Base-by-base conservation (phyloP, 2,113 vertebrate species). In the Leptodactylus fuscus region DNA sequence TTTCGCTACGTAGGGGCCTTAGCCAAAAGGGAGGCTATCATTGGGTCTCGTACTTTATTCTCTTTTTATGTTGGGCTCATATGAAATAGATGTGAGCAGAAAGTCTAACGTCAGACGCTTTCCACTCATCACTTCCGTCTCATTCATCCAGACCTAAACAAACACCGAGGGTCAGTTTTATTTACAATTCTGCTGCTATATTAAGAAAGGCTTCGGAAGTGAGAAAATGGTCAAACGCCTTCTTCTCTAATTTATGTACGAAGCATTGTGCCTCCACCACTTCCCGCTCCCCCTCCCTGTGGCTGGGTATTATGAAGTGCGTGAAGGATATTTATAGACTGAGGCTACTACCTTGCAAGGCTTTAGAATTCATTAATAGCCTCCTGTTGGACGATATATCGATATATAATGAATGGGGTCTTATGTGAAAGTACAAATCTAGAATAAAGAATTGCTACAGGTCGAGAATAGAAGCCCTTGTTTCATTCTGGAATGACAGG, bases 151-250 rank as follows among this genome's bases (percentile, higher is more conserved):
- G 51, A 16, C 16, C 32, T 38, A 41, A 58, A n/a, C 34, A 41
- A 38, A 53, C 49, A 78, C 1, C 13, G 41, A 48, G 12, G 53
- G 12, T 38, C 15, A 9, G 13, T 36, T 44, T 20, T 62, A 24
- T 60, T 44, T 24, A 16, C 32, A 13, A 3, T 58, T 15, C 49
- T 78, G 76, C 34, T 79, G 22, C 53, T 79, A 79, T 79, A 41
- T 79, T 79, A 44, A 60, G n/a, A 38, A 44, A 58, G 20, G n/a
- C 24, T 77, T 10, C 29, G 49, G 75, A 73, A 53, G 75, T 55
- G 75, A 78, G 20, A 44, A 80, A 44, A 60, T 12, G 36, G 77
- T 44, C 53, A 78, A 13, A 32, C 34, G 22, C 48, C 10, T 32
- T 29, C 65, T 24, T n/a, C 55, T 80, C 36, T 80, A 41, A n/a